These are phyloP conservation scores for Lacanobia wlatinum DNA, from an alignment of 2,888 invertebrate genomes.

Conservation along the genomic window DNA sequence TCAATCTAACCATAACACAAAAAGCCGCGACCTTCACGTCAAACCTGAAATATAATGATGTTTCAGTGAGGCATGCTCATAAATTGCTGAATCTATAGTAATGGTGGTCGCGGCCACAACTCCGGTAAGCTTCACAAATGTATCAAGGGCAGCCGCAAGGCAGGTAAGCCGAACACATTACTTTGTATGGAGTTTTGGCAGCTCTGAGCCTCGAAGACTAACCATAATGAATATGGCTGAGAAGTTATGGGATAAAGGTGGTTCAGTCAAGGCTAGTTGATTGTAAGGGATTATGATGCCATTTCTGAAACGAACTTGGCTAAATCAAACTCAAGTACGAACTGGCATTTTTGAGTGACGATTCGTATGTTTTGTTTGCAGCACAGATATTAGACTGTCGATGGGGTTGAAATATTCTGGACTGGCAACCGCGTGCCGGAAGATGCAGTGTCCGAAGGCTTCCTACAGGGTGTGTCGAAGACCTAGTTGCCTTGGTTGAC, in stretches of 20 bases:
- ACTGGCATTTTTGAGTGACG: no score
- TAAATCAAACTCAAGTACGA: no score
- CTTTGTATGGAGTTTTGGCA: constrained; percentile 30
- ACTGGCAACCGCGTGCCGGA: no score
- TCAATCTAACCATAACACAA: neutral
- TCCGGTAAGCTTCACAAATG: constrained; percentile 44
- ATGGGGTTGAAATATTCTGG: no score
- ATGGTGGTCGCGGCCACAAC: constrained; percentile 23
- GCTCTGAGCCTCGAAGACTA: constrained; percentile 22
- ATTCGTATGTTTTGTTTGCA: no score
- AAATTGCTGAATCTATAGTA: constrained; percentile 45
- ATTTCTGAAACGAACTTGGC: neutral
- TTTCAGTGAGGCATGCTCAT: constrained; percentile 36
- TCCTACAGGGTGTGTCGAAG: no score
- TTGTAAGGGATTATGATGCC: neutral
- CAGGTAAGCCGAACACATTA: constrained; percentile 47
- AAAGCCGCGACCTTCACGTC: constrained; percentile 11
- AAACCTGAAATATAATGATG: constrained; percentile 26
- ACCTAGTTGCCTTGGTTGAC: no score
- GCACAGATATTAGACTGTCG: no score
- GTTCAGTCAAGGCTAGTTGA: neutral
- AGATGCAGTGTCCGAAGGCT: no score
- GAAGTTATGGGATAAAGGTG: constrained; percentile 1
- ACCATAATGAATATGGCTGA: constrained; percentile 26
- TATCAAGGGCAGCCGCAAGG: constrained; percentile 15